Evolutionary conservation across 2,797 vertebrate species (phyloP), one percentile per base, ranked within the genome.

Genomic region (Mareca strepera): DNA sequence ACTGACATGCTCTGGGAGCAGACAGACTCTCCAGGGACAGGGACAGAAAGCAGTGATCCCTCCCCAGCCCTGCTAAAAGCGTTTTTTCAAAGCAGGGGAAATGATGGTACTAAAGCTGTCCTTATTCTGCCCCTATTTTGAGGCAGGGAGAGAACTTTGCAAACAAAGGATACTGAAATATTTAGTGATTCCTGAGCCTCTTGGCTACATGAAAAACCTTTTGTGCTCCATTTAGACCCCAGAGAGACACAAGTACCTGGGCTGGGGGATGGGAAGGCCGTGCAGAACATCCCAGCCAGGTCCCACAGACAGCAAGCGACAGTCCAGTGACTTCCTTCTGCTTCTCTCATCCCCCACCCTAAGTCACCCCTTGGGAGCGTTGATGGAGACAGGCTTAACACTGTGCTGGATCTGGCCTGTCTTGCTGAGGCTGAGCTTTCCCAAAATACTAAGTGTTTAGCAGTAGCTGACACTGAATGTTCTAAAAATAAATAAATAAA

Each of bases 31-130:
- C 8, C 7, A 68, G 70, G 55, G 78, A 39, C 15, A 55, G 17
- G 14, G 56, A 56, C 73, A 39, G 55, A 48, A 76, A 60, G 13
- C 7, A 31, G 4, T 23, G 50, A 52, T 56, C 44, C 66, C 64
- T 87, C 35, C 43, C 11, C 33, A 72, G 39, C 25, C 8, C 52
- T 37, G 50, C 13, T 50, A 26, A 29, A 86, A 72, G 25, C 21
- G n/a, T 67, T 72, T 88, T 63, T 66, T 63, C 59, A 67, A 70
- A 66, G 37, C 0, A 66, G 25, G 11, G 39, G 6, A 90, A 58
- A 46, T 0, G 0, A 37, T 11, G 7, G 14, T 6, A 29, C 55
- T 56, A 4, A 83, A 56, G 9, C 17, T 69, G 22, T 28, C 26
- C 23, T 46, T 59, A 12, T 67, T 46, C 43, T 28, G 50, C 26